These are phyloP conservation scores for Steromphala cineraria DNA, from an alignment of 2,888 invertebrate genomes.

Conservation along the genomic window DNA sequence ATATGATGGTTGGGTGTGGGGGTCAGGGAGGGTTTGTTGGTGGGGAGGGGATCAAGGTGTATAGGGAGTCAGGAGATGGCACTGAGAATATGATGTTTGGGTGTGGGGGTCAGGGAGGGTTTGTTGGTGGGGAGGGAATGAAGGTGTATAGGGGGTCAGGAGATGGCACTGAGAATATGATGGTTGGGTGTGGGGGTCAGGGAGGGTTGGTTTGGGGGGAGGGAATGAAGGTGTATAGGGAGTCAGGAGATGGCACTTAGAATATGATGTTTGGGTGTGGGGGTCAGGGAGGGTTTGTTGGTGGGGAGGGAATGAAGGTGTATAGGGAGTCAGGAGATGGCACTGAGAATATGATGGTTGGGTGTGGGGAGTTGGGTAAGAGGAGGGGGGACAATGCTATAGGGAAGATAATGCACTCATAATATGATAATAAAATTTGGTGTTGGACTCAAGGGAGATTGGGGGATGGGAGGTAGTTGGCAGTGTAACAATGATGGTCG, in stretches of 20 bases:
- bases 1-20: background rate
- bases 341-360: too few species aligned
- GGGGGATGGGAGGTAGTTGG: too few species aligned
- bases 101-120: background rate
- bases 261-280: background rate
- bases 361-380: too few species aligned
- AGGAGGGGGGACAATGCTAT: too few species aligned
- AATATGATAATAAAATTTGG: too few species aligned
- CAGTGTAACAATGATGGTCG: too few species aligned
- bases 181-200: too few species aligned
- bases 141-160: background rate
- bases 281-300: background rate
- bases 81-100: background rate
- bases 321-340: background rate
- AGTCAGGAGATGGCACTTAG: background rate
- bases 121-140: background rate
- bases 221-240: background rate
- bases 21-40: background rate
- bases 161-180: too few species aligned
- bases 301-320: background rate
- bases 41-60: background rate
- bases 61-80: background rate
- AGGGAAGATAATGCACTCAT: too few species aligned
- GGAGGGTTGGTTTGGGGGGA: too few species aligned
- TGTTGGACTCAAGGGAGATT: too few species aligned